A percentile compares a stretch with the other conserved stretches of the same genome.
Conservation (phyloP, 2,113 vertebrate species). For the Brienomyrus longianalis region DNA sequence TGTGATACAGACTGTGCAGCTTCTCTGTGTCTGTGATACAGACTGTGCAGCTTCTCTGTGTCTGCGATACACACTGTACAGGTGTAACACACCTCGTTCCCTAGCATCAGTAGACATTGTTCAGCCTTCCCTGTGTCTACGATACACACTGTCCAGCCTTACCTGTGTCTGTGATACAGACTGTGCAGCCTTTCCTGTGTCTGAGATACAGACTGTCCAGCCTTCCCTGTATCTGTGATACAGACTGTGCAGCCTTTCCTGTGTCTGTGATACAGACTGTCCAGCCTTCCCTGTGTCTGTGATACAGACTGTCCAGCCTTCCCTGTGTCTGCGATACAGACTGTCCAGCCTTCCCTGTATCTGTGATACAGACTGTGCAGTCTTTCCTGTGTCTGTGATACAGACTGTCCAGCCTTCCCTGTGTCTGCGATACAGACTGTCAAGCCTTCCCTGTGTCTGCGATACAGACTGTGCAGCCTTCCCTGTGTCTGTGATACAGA, state of each 20-base stretch:
- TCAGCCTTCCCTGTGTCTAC: neutral
- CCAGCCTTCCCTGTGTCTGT: neutral
- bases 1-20: neutral
- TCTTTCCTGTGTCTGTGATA: neutral
- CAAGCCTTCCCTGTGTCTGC: neutral
- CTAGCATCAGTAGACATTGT: neutral
- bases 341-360: neutral
- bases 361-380: neutral
- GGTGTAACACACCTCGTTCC: neutral
- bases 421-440: neutral
- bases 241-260: neutral
- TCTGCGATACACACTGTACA: neutral
- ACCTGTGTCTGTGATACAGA: too few relatives aligned
- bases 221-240: neutral
- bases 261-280: neutral
- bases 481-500: neutral
- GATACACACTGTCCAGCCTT: neutral
- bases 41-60: neutral
- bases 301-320: neutral
- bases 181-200: neutral
- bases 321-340: neutral
- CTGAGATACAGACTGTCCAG: neutral
- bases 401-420: neutral
- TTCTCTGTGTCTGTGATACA: neutral
- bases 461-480: neutral